Evolutionary conservation across 1,140 invertebrate genomes (phyloP), one percentile per base, ranked within the genome.

Genomic region (Drosophila sucinea): DNA sequence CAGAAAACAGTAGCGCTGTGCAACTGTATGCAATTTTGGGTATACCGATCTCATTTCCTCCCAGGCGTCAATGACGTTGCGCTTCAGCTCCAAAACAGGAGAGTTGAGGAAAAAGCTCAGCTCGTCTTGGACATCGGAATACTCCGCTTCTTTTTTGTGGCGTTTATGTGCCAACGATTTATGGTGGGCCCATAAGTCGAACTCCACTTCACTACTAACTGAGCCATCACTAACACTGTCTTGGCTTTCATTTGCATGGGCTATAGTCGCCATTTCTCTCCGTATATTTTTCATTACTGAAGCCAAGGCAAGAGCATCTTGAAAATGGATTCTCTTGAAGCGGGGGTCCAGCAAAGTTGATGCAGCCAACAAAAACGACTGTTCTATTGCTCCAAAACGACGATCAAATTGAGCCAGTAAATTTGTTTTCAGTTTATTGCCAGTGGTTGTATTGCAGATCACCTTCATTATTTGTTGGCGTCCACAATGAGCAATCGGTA

Each of bases 341-440:
- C 47, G n/a, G n/a, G 47, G 47, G 25, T 51, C 47, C 47, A 51
- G 25, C 47, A 51, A 51, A 51, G 47, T 51, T 51, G 47, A 51
- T 27, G 47, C 47, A 27, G 47, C 47, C 47, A 51, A 23, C 17
- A 51, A 51, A 51, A 23, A 27, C 25, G 47, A 17, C n/a, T 51
- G 47, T 17, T 17, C 17, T 17, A 17, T 17, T 17, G 11, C 17
- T 23, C 41, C 41, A 23, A 47, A 47, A 47, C 41, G 41, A 47
- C 17, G 41, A 23, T 23, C 17, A 23, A 47, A 47, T 47, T 47
- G 11, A 11, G 10, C 25, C 25, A 51, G 47, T 51, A 51, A 23
- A 51, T 17, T 27, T 27, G 47, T 51, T 51, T 51, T 51, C 47
- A 51, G 25, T 23, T 51, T 51, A 23, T 51, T 27, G 17, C 17